Evolutionary conservation across 2,113 vertebrate species (phyloP).

Genomic region (Morphnarchus princeps): DNA sequence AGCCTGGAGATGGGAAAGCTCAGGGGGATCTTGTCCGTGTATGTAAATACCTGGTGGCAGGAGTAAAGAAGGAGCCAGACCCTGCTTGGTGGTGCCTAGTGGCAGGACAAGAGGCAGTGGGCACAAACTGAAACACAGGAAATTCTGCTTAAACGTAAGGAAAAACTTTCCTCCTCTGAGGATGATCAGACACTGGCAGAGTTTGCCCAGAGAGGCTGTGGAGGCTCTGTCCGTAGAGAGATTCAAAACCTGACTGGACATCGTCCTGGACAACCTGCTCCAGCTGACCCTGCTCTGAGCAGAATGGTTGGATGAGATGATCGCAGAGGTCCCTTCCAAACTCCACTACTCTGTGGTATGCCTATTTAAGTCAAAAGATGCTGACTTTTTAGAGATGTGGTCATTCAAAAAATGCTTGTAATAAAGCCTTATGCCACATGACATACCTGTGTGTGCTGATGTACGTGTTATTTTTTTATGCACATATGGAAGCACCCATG

Average conservation of each 20-base stretch:
- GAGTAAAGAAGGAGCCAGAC: background rate
- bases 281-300: background rate
- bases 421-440: background rate
- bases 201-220: background rate
- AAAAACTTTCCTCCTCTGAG: background rate
- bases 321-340: background rate
- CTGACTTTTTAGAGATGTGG: background rate
- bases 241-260: background rate
- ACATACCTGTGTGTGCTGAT: background rate
- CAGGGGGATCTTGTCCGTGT: background rate
- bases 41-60: background rate
- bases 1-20: background rate
- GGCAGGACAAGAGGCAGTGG: background rate
- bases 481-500: background rate
- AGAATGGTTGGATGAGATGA: background rate
- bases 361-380: background rate
- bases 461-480: too few species aligned
- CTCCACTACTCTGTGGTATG: background rate
- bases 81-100: background rate
- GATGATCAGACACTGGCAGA: background rate
- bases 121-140: background rate
- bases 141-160: background rate
- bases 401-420: background rate
- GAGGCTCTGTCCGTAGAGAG: background rate
- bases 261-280: background rate